Evolutionary conservation across 2,113 vertebrate genomes (phyloP), one percentile per base, ranked within the genome.

Genomic region (Colossoma macropomum): DNA sequence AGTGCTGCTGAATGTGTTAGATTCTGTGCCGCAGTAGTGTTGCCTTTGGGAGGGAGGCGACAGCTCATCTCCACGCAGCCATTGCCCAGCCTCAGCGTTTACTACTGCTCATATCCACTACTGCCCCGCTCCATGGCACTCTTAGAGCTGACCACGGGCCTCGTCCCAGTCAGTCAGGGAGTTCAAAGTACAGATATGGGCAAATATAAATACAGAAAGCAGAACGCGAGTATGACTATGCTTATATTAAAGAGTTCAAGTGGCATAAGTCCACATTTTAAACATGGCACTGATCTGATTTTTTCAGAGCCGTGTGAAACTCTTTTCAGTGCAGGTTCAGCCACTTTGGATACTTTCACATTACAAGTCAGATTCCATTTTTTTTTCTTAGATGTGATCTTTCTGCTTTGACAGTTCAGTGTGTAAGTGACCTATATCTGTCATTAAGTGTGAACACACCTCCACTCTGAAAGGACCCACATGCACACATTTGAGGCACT

Each of bases 21-120:
- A 90, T 91, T 92, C 89, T 82, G 77, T 91, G 90, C 91, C 89
- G 90, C 90, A 91, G 90, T 90, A 73, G 88, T 89, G 89, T 87
- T 88, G 89, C 87, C 86, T 88, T 90, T 90, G 70, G 76, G 74
- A 82, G 77, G 38, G 63, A 66, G 75, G 59, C 70, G 60, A 74
- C 71, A 77, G 62, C 68, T 83, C 81, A 77, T 81, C 68, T 74
- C 41, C 56, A 48, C 80, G 75, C 80, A 82, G 63, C 63, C 82
- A 79, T 84, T 70, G 75, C 75, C 75, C 45, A 38, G 70, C 70
- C 73, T 83, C 80, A 81, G 69, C 68, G 48, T 63, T 63, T 73
- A 81, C 77, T 70, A 77, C 83, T 41, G 65, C 68, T 71, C 86
- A 11, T 69, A 66, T 62, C 45, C 48, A 50, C 77, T 15, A 45